These are phyloP conservation scores for Crossocerus cetratus DNA, from an alignment of 2,888 invertebrate species.

Conservation along the genomic window DNA sequence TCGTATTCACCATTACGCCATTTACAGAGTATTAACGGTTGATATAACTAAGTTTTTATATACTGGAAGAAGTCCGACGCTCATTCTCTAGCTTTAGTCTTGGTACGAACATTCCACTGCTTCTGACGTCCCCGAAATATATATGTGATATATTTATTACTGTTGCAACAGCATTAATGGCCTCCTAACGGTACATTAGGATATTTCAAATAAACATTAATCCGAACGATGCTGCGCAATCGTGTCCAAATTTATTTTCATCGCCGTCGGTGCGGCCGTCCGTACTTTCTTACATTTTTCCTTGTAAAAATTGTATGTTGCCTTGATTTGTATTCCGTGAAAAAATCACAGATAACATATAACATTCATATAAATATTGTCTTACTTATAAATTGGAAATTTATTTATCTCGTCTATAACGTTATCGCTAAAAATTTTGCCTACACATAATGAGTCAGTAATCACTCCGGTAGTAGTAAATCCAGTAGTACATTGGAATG, in stretches of 20 bases:
- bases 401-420: constrained; percentile 44
- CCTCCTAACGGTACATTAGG: constrained; percentile 16
- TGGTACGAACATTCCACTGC: constrained; percentile 11
- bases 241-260: constrained; percentile 23
- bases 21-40: not conserved
- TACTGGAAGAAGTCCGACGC: not conserved
- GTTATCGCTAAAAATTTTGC: constrained; percentile 48
- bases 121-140: constrained; percentile 6
- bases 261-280: constrained; percentile 15
- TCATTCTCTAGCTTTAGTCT: not conserved
- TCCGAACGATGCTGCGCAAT: constrained; percentile 20
- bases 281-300: constrained; percentile 8
- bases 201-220: constrained; percentile 29
- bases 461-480: constrained; percentile 9
- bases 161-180: constrained; percentile 13
- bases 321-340: constrained; percentile 40
- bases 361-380: constrained; percentile 63
- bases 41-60: constrained; percentile 5
- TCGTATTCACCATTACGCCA: constrained; percentile 23
- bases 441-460: constrained; percentile 19
- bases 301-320: constrained; percentile 33
- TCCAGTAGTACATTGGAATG: constrained; percentile 51
- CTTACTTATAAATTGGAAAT: constrained; percentile 57
- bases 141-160: constrained; percentile 27
- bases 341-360: constrained; percentile 65